phyloP scores from a whole-genome alignment of 2,113 vertebrate species.

The Heteronetta atricapilla region DNA sequence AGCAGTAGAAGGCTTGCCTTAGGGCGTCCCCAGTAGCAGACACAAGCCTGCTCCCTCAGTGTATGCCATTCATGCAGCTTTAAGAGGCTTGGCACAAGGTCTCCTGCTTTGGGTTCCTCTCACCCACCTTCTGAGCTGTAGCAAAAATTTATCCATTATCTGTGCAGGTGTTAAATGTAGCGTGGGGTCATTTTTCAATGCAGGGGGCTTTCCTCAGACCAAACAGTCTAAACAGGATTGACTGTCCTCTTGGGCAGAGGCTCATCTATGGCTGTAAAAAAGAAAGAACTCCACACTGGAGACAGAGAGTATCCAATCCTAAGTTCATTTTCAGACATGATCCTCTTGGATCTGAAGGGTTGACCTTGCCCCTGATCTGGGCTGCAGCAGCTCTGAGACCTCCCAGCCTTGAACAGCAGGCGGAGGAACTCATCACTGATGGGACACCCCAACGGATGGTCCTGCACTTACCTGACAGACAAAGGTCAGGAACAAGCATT shows the following conservation, averaged over 20 bases:
- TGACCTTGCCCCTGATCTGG: not conserved
- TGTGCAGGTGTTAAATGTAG: not conserved
- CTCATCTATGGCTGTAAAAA: not conserved
- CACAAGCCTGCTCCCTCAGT: not conserved
- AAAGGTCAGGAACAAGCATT: not conserved
- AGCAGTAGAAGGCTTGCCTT: not conserved
- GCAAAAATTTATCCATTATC: not conserved
- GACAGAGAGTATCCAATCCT: not conserved
- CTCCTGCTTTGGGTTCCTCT: not conserved
- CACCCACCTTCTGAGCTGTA: not conserved
- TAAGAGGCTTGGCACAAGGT: not conserved
- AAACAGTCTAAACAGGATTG: not conserved
- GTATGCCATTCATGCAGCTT: not conserved
- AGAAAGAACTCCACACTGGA: accelerated
- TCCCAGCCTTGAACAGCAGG: not conserved
- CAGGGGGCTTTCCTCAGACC: not conserved
- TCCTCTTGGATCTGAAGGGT: not conserved
- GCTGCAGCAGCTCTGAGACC: not conserved
- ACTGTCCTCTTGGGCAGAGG: not conserved
- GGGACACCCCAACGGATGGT: not conserved
- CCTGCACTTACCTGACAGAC: accelerated
- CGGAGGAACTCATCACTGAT: not conserved
- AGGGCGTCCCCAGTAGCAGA: not conserved
- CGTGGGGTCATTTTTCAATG: not conserved
- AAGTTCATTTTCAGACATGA: not conserved